Evolutionary conservation across 2,888 invertebrate genomes (phyloP), one percentile per base, ranked within the genome.

Genomic region (Osmoderma eremita): DNA sequence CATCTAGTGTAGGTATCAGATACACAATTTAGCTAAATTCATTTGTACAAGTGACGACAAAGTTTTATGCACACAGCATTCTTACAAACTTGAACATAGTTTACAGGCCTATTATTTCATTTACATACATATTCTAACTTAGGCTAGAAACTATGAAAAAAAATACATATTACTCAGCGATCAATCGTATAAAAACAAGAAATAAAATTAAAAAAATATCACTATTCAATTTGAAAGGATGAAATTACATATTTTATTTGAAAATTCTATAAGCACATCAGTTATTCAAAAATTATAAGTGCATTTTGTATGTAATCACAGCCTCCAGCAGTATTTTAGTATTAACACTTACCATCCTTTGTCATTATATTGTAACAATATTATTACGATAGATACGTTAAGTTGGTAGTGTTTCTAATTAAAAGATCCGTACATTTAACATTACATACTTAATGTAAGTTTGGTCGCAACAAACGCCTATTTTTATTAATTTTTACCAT

Each of bases 21-120:
- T 56, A 65, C 49, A 65, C 58, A 56, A 65, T 65, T 65, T 48
- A 56, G 39, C 65, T 65, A 65, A 58, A 45, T 48, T 61, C 17
- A 45, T 61, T 45, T 61, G 58, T 61, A 61, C 58, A 61, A 22
- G 48, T 45, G 17, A 45, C 30, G 58, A 45, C 58, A 58, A 8
- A 42, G 22, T 42, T 10, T 41, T 56, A 56, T 56, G 41, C 38
- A 42, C 42, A 15, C n/a, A 20, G 8, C 36, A 61, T 45, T 61
- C 62, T 41, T 58, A 67, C 39, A 61, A 66, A 65, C 67, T 63
- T 69, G 67, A 67, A 67, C 67, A 56, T 58, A 67, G 67, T 67
- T 42, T 24, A 58, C 69, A 69, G 69, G 69, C 69, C 69, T 30
- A 58, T 53, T 56, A 22, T 45, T 42, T 39, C 36, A 61, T 41